A percentile compares a stretch with the other conserved stretches of the same genome.
Evolutionary conservation across 2,797 vertebrate genomes (phyloP).

Genomic region (Poeciliopsis paucimaculata): DNA sequence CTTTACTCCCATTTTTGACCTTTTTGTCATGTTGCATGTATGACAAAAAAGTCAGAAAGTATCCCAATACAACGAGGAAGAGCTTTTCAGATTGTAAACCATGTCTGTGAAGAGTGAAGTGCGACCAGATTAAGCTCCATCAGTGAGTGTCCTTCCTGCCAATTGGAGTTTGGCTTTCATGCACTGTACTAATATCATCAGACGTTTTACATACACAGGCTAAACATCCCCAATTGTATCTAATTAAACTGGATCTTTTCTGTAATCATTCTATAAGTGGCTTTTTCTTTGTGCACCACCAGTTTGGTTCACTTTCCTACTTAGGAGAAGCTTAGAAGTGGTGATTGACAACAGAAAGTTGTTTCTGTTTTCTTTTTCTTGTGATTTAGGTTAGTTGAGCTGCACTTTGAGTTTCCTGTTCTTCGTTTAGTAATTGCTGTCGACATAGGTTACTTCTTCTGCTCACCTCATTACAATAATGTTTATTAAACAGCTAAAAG

Average conservation of each 20-base stretch:
- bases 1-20: conserved; percentile 11
- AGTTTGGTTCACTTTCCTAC: background rate
- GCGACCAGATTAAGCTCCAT: background rate
- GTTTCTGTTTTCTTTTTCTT: background rate
- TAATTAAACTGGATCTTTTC: no score
- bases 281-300: background rate
- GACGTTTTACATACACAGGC: background rate
- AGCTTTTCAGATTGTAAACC: background rate
- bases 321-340: background rate
- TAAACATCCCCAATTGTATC: background rate
- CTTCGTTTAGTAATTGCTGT: background rate
- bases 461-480: background rate
- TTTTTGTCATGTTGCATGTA: background rate
- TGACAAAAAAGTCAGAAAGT: background rate
- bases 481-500: background rate
- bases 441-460: background rate
- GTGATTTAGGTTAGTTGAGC: background rate
- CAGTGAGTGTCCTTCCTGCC: background rate
- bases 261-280: background rate
- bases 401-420: background rate
- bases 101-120: background rate
- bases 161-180: conserved; percentile 3
- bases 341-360: background rate
- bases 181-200: background rate
- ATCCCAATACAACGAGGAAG: background rate